phyloP scores from a whole-genome alignment of 2,797 vertebrate genomes.

The Takifugu ocellatus region DNA sequence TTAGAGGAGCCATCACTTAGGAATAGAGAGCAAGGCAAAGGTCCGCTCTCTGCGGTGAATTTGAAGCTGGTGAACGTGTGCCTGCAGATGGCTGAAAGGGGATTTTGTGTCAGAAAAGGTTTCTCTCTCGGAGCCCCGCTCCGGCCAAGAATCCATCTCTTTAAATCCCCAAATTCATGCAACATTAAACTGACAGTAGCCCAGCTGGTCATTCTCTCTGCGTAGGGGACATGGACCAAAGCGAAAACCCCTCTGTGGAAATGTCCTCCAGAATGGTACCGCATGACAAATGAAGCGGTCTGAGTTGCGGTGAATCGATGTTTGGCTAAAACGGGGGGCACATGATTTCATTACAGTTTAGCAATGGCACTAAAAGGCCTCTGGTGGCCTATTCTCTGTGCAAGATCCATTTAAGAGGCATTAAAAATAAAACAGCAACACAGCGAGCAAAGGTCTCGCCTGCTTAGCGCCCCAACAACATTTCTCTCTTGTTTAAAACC shows the following conservation, averaged over 20 bases:
- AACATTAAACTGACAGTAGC: constrained; percentile 55
- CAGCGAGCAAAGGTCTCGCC: constrained; percentile 14
- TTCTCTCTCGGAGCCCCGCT: constrained; percentile 28
- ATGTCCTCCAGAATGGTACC: constrained; percentile 28
- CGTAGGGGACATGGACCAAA: constrained; percentile 25
- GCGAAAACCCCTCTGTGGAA: constrained; percentile 21
- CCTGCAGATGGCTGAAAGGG: constrained; percentile 33
- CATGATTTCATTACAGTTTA: constrained; percentile 49
- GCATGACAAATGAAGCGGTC: constrained; percentile 48
- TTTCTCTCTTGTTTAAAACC: no score
- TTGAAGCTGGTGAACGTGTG: constrained; percentile 19
- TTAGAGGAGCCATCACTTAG: constrained; percentile 24
- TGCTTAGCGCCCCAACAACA: constrained; percentile 14
- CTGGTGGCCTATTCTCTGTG: constrained; percentile 29
- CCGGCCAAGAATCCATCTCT: constrained; percentile 34
- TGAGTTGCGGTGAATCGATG: constrained; percentile 25
- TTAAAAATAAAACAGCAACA: constrained; percentile 28
- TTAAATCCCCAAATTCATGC: constrained; percentile 44
- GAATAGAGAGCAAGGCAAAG: constrained; percentile 8
- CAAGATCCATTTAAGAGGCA: constrained; percentile 38
- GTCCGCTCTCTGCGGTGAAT: constrained; percentile 9
- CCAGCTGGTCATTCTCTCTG: constrained; percentile 47
- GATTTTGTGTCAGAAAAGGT: constrained; percentile 39
- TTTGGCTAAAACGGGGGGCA: constrained; percentile 32
- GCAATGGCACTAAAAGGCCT: constrained; percentile 28